These are phyloP conservation scores for Spheniscus mendiculus DNA, from an alignment of 2,113 vertebrate species.

Conservation along the genomic window DNA sequence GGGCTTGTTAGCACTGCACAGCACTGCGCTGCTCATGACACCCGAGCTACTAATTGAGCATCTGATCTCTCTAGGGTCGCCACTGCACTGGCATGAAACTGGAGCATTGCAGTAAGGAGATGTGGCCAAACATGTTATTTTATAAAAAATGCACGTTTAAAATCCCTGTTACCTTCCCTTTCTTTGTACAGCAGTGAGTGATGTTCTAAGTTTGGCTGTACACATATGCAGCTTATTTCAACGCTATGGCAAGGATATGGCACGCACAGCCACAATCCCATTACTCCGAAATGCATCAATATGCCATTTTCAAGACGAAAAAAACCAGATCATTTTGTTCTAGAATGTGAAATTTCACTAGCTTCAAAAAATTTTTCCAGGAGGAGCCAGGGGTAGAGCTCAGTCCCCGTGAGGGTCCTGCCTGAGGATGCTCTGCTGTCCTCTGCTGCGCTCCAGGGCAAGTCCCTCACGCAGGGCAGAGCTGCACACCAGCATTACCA, in stretches of 20 bases:
- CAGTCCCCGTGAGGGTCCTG: background rate
- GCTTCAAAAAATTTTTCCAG: background rate
- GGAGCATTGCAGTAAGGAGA: background rate
- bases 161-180: fast-evolving
- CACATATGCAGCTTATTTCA: fast-evolving
- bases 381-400: background rate
- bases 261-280: background rate
- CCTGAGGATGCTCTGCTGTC: background rate
- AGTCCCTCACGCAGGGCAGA: background rate
- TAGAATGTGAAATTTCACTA: background rate
- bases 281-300: background rate
- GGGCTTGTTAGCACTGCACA: background rate
- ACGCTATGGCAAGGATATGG: fast-evolving
- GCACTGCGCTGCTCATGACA: background rate
- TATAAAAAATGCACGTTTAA: fast-evolving
- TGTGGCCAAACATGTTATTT: background rate
- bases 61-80: background rate
- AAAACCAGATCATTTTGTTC: background rate
- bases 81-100: background rate
- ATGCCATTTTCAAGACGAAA: background rate
- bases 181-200: fast-evolving
- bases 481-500: fast-evolving
- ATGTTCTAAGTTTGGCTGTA: background rate
- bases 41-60: background rate
- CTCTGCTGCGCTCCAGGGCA: background rate